Evolutionary conservation across 2,113 vertebrate genomes (phyloP).

Genomic region (Chinchilla lanigera): DNA sequence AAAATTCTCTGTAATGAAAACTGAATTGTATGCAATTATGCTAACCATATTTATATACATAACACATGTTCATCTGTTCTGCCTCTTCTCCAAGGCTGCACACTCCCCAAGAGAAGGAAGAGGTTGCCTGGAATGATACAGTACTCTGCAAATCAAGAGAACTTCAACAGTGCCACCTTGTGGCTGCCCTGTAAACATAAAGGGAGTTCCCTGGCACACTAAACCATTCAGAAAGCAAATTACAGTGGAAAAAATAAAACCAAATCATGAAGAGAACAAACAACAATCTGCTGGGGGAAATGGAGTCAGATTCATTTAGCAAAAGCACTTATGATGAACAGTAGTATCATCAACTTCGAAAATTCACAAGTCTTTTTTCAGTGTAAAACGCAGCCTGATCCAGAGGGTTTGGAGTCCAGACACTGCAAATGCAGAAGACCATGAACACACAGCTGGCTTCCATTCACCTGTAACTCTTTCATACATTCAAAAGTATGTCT

Average conservation of each 20-base stretch:
- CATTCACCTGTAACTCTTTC: neutral
- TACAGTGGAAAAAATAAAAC: neutral
- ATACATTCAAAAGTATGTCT: neutral
- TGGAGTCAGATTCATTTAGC: neutral
- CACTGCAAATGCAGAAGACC: neutral
- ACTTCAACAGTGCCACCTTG: conserved; percentile 79
- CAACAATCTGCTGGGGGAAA: neutral
- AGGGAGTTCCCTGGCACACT: neutral
- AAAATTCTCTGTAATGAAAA: conserved; percentile 67
- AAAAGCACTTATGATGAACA: neutral
- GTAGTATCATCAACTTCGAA: neutral
- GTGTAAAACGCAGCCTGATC: neutral
- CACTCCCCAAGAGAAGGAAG: conserved; percentile 37
- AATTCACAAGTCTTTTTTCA: neutral
- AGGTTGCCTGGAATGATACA: neutral
- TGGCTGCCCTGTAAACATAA: conserved; percentile 61
- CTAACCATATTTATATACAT: conserved; percentile 73
- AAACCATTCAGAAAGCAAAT: neutral
- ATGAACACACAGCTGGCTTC: rapidly evolving
- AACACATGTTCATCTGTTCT: conserved; percentile 78
- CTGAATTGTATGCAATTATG: conserved; percentile 71
- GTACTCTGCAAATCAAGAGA: neutral
- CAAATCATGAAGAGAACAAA: neutral
- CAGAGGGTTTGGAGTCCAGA: neutral
- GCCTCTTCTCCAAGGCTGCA: conserved; percentile 58